Conservation (phyloP, 2,113 vertebrate species). For the Saccopteryx leptura region DNA sequence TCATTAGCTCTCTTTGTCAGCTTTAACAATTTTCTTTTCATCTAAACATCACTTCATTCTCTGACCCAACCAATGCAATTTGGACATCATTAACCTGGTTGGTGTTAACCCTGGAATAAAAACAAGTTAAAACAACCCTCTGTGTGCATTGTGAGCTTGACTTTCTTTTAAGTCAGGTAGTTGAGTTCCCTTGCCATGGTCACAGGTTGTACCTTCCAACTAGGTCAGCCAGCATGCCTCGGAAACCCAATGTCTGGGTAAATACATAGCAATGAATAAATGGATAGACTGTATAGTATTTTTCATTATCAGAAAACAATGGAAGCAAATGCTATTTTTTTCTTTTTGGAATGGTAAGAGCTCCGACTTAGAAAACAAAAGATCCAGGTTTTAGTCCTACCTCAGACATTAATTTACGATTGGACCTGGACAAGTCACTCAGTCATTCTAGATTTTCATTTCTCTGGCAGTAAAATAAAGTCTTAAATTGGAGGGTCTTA, state of each 20-base stretch:
- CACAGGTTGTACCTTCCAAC: background rate
- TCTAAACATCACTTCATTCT: slow-evolving; percentile 66
- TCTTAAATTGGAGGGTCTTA: background rate
- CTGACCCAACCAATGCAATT: slow-evolving; percentile 67
- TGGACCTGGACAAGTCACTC: background rate
- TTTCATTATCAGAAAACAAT: background rate
- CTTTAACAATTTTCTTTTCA: slow-evolving; percentile 74
- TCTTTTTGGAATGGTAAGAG: background rate
- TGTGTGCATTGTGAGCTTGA: background rate
- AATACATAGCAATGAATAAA: background rate
- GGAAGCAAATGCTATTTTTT: background rate
- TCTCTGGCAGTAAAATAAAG: background rate
- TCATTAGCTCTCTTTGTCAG: slow-evolving; percentile 60
- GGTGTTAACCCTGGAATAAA: slow-evolving; percentile 57
- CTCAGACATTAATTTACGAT: background rate
- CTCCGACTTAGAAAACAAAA: background rate
- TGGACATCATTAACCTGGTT: slow-evolving; percentile 71
- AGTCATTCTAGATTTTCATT: background rate
- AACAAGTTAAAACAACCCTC: slow-evolving; percentile 37
- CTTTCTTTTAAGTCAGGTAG: background rate
- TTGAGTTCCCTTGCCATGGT: background rate
- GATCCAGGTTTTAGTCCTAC: background rate
- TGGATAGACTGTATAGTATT: background rate
- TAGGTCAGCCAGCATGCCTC: background rate
- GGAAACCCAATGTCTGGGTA: background rate